A percentile compares a stretch with the other conserved stretches of the same genome.
Conservation (phyloP, 1,140 invertebrate species). For the Drosophila ohnishii region DNA sequence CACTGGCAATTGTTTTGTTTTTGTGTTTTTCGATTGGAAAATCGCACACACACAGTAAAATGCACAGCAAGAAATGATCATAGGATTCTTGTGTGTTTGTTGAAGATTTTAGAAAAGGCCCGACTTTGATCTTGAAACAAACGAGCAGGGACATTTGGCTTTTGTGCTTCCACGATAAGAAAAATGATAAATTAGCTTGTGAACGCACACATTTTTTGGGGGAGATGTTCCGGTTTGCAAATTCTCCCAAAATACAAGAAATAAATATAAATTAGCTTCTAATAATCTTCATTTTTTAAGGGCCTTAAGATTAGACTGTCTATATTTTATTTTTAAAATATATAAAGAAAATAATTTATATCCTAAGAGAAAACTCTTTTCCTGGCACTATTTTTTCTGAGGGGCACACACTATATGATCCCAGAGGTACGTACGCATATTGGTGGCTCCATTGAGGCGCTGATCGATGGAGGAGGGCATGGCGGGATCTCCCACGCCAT, state of each 20-base stretch:
- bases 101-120: background rate
- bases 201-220: background rate
- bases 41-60: conserved; percentile 6
- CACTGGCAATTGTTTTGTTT: conserved; percentile 33
- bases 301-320: background rate
- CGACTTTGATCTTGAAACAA: conserved; percentile 30
- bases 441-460: conserved; percentile 36
- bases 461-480: conserved; percentile 5
- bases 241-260: background rate
- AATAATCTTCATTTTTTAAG: background rate
- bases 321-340: background rate
- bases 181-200: conserved; percentile 18
- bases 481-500: conserved; percentile 7
- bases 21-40: conserved; percentile 15
- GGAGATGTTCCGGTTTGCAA: background rate
- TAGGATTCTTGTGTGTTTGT: background rate
- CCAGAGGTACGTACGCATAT: conserved; percentile 49
- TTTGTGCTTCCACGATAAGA: conserved; percentile 14
- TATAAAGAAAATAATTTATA: background rate
- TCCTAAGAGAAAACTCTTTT: background rate
- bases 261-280: no score
- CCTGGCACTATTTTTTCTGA: background rate
- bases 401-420: background rate
- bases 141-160: conserved; percentile 6
- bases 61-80: conserved; percentile 8